Base-by-base conservation (phyloP, 2,113 vertebrate species). In the Caracal caracal region DNA sequence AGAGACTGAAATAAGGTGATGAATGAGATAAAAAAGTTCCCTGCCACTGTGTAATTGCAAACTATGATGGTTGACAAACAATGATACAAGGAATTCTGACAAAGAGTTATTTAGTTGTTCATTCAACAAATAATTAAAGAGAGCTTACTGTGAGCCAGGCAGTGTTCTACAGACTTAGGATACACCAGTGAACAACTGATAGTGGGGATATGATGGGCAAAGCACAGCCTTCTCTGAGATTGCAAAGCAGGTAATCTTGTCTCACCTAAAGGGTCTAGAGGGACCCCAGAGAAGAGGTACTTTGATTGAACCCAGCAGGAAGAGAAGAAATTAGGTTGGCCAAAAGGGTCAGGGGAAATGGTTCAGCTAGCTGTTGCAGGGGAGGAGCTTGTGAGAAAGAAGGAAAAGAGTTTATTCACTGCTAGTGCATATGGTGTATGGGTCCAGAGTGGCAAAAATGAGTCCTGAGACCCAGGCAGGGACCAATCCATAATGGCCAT, bases 371-470 rank as follows among this genome's bases (percentile, higher is more conserved):
- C n/a, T 40, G 87, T 40, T 53, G 2, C 63, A 83, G 56, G 12
- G 30, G 30, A 63, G 47, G 33, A 33, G 37, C 59, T 73, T 51
- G 7, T 66, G 65, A 83, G 47, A 59, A 89, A 65, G 59, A 17
- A 2, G 71, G 96, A 56, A 66, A 3, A 70, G 61, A 12, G 5
- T 82, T 24, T 49, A 28, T 4, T 87, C 19, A 11, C 17, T 19
- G 9, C 22, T 10, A 33, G 20, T 7, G 10, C 28, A 7, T 35
- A 3, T 49, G 53, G n/a, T 1, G 0, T 19, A 5, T 78, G 49
- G 68, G 40, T 56, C 26, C 80, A 87, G 65, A n/a, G 6, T 9
- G 13, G 13, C 84, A 80, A 73, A 80, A 33, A 11, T 8, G n/a
- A 65, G 56, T 65, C 75, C 56, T 12, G 37, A 94, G 37, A 30